A percentile compares a stretch with the other conserved stretches of the same genome.
Evolutionary conservation across 2,888 invertebrate species (phyloP).

Genomic region (Nasonia oneida): DNA sequence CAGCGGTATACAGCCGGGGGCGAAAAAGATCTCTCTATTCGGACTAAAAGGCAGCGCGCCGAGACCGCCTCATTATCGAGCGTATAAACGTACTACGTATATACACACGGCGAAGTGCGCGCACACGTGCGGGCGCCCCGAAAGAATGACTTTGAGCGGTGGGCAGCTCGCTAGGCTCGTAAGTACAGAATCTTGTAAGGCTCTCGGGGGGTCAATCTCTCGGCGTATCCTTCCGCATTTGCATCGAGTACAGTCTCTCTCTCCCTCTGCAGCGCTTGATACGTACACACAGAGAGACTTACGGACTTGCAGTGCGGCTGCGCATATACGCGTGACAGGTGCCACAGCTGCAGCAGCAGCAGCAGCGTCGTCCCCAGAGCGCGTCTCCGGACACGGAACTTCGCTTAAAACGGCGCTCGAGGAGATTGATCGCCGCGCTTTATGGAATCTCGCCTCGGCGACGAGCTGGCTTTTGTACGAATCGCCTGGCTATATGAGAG

Average conservation of each 20-base stretch:
- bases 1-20: background rate
- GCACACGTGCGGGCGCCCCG: background rate
- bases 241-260: slow-evolving; percentile 30
- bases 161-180: slow-evolving; percentile 3
- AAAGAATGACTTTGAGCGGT: slow-evolving; percentile 43
- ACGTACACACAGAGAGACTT: background rate
- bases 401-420: slow-evolving; percentile 48
- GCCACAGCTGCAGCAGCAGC: background rate
- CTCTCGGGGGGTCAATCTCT: slow-evolving; percentile 32
- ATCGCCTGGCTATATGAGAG: background rate
- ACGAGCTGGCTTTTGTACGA: slow-evolving; percentile 21
- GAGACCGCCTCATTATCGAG: slow-evolving; percentile 9
- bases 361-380: slow-evolving; percentile 4
- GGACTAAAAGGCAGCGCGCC: background rate
- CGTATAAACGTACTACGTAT: background rate
- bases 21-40: background rate
- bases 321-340: slow-evolving; percentile 44
- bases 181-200: slow-evolving; percentile 53
- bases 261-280: background rate
- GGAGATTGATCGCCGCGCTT: slow-evolving; percentile 53
- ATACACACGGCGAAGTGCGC: background rate
- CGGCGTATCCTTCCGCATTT: slow-evolving; percentile 54
- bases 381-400: slow-evolving; percentile 50
- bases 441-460: background rate
- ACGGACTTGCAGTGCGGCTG: background rate